These are phyloP conservation scores for Spialia ferax DNA, from an alignment of 2,888 invertebrate genomes.

Conservation along the genomic window DNA sequence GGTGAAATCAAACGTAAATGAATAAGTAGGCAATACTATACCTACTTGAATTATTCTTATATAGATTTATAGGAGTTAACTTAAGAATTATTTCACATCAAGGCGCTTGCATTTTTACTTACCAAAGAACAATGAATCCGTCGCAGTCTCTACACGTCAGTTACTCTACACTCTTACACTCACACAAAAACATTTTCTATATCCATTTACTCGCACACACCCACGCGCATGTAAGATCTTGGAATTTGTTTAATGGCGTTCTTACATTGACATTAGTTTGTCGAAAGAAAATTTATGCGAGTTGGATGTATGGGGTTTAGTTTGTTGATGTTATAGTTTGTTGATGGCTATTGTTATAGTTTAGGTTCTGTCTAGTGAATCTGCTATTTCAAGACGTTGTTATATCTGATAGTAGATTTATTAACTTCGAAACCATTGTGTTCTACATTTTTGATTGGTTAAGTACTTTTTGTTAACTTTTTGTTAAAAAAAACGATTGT, in stretches of 20 bases:
- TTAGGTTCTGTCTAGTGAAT: constrained; percentile 43
- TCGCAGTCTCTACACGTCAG: constrained; percentile 27
- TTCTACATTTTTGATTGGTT: background rate
- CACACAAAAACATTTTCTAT: constrained; percentile 55
- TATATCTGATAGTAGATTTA: constrained; percentile 24
- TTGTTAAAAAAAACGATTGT: too few species aligned
- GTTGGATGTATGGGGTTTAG: constrained; percentile 83
- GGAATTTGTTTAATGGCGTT: constrained; percentile 86
- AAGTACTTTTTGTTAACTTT: background rate
- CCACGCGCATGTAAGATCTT: constrained; percentile 55
- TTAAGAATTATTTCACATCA: background rate
- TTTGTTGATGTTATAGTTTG: constrained; percentile 77
- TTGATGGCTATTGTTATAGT: constrained; percentile 59
- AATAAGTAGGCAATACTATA: too few species aligned
- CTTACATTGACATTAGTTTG: constrained; percentile 86
- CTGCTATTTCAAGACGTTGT: constrained; percentile 28
- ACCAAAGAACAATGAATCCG: background rate
- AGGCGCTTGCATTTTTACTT: background rate
- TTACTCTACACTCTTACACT: constrained; percentile 48
- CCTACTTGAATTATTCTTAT: too few species aligned
- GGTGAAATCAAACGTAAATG: too few species aligned
- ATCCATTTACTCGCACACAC: constrained; percentile 52
- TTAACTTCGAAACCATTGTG: background rate
- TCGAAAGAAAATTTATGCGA: constrained; percentile 85
- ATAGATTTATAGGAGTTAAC: too few species aligned